Evolutionary conservation across 2,113 vertebrate species (phyloP).

Genomic region (Eulemur macaco): DNA sequence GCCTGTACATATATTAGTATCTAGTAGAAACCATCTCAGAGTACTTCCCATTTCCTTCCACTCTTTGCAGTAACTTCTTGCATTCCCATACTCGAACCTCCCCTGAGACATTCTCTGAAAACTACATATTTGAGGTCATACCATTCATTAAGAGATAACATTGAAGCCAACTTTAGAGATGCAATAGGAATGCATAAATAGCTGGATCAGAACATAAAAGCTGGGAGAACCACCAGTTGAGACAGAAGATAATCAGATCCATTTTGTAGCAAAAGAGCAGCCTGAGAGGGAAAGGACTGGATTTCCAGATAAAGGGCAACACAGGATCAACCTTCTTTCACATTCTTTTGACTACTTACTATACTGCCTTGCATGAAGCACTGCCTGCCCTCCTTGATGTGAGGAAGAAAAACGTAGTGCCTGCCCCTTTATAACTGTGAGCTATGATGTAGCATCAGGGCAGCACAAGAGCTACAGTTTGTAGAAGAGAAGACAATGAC

Average conservation of each 20-base stretch:
- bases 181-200: background rate
- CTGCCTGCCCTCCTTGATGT: background rate
- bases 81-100: background rate
- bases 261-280: background rate
- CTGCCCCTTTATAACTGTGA: background rate
- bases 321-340: fast-evolving
- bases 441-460: background rate
- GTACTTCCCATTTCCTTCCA: background rate
- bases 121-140: background rate
- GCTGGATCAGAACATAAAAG: background rate
- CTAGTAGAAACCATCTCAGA: background rate
- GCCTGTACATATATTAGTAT: background rate
- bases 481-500: background rate
- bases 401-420: background rate
- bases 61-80: background rate
- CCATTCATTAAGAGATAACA: background rate
- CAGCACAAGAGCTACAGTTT: background rate
- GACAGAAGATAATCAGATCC: background rate
- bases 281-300: background rate
- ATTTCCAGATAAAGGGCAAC: background rate
- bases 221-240: background rate
- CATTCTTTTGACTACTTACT: background rate
- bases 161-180: background rate
- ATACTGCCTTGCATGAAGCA: background rate
- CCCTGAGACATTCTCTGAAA: background rate